phyloP scores from a whole-genome alignment of 2,113 vertebrate species.

The Aptenodytes forsteri region DNA sequence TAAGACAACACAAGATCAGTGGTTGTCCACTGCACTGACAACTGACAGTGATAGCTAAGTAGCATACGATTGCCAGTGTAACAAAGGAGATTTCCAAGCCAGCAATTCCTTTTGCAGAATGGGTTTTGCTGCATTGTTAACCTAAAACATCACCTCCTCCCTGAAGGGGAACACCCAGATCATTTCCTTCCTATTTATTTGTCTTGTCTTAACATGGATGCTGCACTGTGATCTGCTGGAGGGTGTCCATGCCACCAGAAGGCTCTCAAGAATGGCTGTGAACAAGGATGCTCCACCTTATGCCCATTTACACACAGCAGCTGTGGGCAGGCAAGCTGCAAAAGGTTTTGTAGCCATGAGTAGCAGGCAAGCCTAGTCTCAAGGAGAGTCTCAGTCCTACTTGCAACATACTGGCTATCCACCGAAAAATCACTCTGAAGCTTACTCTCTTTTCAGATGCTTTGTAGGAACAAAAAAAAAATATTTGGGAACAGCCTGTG shows the following conservation, averaged over 20 bases:
- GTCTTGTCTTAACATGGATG: background rate
- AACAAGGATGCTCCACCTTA: background rate
- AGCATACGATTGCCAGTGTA: background rate
- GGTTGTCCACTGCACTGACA: background rate
- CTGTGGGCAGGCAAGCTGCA: background rate
- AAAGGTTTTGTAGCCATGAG: background rate
- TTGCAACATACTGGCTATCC: background rate
- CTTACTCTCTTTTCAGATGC: background rate
- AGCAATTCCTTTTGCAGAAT: background rate
- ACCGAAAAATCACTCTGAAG: background rate
- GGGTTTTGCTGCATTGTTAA: background rate
- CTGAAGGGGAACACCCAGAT: background rate
- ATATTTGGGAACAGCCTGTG: background rate
- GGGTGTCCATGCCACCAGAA: too few species aligned
- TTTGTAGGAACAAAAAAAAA: background rate
- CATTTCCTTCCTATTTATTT: background rate
- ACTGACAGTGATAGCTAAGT: background rate
- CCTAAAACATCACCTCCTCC: background rate
- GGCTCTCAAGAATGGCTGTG: background rate
- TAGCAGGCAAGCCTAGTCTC: background rate
- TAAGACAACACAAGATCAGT: background rate
- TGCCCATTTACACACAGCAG: fast-evolving
- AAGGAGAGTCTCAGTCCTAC: background rate
- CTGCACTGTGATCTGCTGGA: background rate
- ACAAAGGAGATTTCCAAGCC: background rate